phyloP scores from a whole-genome alignment of 2,113 vertebrate genomes.

The Polyodon spathula region DNA sequence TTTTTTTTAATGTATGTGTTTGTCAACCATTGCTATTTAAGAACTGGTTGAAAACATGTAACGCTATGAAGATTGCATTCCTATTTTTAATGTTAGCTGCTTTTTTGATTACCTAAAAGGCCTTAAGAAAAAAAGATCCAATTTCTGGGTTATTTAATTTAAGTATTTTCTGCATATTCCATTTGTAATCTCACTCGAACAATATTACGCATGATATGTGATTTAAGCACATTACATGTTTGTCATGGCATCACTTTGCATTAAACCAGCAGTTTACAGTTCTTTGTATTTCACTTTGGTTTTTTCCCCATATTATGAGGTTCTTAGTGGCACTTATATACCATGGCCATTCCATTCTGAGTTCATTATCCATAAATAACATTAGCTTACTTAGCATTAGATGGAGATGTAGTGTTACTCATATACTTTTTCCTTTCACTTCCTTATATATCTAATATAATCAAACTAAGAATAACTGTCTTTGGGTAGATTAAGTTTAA shows the following conservation, averaged over 20 bases:
- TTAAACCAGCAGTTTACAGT: neutral
- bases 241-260: constrained; percentile 1
- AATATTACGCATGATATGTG: neutral
- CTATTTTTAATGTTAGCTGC: too few relatives aligned
- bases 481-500: too few relatives aligned
- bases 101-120: too few relatives aligned
- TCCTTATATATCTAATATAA: too few relatives aligned
- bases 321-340: neutral
- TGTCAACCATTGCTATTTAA: too few relatives aligned
- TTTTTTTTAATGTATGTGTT: too few relatives aligned
- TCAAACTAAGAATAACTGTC: too few relatives aligned
- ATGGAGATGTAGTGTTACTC: neutral
- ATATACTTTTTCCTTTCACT: neutral
- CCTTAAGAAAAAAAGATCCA: too few relatives aligned
- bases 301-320: neutral
- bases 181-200: neutral
- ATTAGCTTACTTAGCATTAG: neutral
- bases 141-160: neutral
- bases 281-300: neutral
- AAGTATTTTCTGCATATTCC: constrained; percentile 1
- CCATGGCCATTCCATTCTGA: neutral
- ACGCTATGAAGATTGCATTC: too few relatives aligned
- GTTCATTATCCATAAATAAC: neutral
- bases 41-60: too few relatives aligned
- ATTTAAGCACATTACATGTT: neutral